Evolutionary conservation across 2,113 vertebrate genomes (phyloP).

Genomic region (Pipa parva): DNA sequence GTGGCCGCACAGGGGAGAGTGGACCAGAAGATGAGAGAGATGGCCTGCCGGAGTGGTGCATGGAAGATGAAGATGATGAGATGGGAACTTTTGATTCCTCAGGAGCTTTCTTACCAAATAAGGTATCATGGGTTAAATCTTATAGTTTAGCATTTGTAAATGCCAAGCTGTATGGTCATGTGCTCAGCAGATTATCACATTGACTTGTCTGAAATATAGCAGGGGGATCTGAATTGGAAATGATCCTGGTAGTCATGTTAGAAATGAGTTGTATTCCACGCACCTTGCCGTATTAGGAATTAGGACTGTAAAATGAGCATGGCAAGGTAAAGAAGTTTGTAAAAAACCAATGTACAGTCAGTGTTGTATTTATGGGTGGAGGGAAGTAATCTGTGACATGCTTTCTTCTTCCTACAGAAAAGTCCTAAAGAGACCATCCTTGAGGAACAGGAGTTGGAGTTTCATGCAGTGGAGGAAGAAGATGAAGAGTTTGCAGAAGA

Average conservation of each 20-base stretch:
- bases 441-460: conserved; percentile 80
- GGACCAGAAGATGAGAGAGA: conserved; percentile 80
- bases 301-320: no score
- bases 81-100: conserved; percentile 92
- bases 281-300: no score
- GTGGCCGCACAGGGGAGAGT: conserved; percentile 61
- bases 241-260: no score
- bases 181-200: no score
- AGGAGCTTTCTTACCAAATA: conserved; percentile 81
- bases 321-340: no score
- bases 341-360: no score
- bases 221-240: no score
- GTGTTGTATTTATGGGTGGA: not conserved
- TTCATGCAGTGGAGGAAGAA: conserved; percentile 79
- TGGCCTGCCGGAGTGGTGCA: conserved; percentile 85
- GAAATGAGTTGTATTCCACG: no score
- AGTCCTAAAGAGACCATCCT: conserved; percentile 75
- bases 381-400: not conserved
- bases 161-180: no score
- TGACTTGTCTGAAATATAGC: no score
- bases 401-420: conserved; percentile 57
- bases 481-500: conserved; percentile 67
- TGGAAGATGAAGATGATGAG: conserved; percentile 83
- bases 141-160: no score
- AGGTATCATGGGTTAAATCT: no score